Base-by-base conservation (phyloP, 1,140 invertebrate genomes). In the Habropoda laboriosa region DNA sequence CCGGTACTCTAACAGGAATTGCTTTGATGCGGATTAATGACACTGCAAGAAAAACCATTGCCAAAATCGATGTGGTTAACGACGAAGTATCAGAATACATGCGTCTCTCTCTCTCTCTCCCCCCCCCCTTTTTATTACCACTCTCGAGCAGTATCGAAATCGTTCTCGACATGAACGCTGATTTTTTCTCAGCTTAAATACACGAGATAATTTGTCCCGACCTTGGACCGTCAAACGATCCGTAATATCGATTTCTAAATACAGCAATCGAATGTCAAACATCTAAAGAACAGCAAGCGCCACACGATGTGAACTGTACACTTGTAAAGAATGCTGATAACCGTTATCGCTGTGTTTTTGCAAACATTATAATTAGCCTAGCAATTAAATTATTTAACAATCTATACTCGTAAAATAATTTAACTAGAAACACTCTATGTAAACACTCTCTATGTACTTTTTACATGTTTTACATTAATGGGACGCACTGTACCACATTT, bases 41-140 rank as follows among this genome's bases (percentile, higher is more conserved):
- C 88, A 91, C 90, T 92, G 91, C 70, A 92, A 92, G 86, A 91
- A 90, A 91, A 91, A 89, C 68, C 85, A 89, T 81, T 87, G 58
- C 73, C 83, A 86, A 71, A 76, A 47, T 74, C 81, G 75, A 13
- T 7, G 38, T 32, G 32, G 67, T 86, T 82, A 86, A 67, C 42
- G n/a, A 30, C 13, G 12, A 45, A 7, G n/a, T 64, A 16, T 45
- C 42, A 10, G 5, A 40, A 35, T 74, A 47, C 42, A 63, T 79
- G 57, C 55, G 21, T 32, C 7, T 16, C 13, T 51, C 13, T 12
- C 18, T 42, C n/a, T 66, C 21, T 40, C 6, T 71, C 18, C 21
- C 18, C 21, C 8, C 21, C 21, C 38, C 27, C 12, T 30, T 21
- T 27, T 47, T 35, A 32, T 21, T 10, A 2, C 35, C 27, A 0